These are phyloP conservation scores for Aricia agestis DNA, from an alignment of 1,140 invertebrate genomes.

Conservation along the genomic window DNA sequence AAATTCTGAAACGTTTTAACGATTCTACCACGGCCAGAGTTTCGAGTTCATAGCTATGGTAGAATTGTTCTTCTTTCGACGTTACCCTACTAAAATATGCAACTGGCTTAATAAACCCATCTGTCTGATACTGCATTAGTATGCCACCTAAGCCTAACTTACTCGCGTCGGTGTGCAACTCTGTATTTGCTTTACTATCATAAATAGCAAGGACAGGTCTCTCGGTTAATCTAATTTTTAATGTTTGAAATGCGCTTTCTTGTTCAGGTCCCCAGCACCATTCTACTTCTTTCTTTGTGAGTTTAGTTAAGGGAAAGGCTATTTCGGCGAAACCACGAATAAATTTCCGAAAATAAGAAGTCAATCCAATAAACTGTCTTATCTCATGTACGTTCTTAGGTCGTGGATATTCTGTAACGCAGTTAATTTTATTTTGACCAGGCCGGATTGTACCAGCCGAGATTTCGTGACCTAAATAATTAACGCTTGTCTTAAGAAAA, in stretches of 20 bases:
- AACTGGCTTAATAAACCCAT: conserved; percentile 39
- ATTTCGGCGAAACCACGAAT: background rate
- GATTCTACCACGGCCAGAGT: conserved; percentile 45
- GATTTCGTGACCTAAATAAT: conserved; percentile 26
- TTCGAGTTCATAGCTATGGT: conserved; percentile 52
- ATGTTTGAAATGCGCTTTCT: background rate
- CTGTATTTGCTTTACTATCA: conserved; percentile 22
- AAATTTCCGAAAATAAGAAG: background rate
- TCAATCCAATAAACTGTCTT: background rate
- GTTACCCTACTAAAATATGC: conserved; percentile 51
- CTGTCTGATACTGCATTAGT: conserved; percentile 28
- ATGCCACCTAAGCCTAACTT: conserved; percentile 35
- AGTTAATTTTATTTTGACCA: background rate
- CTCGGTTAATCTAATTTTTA: background rate
- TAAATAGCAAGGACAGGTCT: conserved; percentile 1
- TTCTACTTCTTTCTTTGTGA: background rate
- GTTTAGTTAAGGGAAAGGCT: background rate
- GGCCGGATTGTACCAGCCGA: background rate
- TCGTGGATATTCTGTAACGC: background rate
- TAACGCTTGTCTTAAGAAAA: conserved; percentile 20
- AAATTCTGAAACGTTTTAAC: conserved; percentile 48
- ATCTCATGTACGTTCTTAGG: background rate
- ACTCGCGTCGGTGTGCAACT: conserved; percentile 49
- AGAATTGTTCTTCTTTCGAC: conserved; percentile 40
- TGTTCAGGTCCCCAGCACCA: background rate